Conservation (phyloP, 2,797 vertebrate species). For the Nannoperca australis region DNA sequence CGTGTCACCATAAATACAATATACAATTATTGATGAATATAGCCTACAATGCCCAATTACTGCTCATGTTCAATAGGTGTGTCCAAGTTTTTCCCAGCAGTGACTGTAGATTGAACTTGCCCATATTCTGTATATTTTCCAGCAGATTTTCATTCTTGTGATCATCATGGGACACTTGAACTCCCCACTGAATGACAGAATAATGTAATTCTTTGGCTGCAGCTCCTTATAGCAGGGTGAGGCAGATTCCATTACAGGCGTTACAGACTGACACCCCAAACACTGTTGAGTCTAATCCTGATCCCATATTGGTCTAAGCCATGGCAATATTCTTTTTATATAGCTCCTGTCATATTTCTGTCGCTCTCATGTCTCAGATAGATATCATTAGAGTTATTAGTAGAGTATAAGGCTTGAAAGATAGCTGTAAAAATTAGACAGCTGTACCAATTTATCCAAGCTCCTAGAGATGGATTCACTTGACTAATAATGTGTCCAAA, state of each 20-base stretch:
- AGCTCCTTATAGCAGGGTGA: slow-evolving; percentile 37
- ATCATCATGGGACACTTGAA: slow-evolving; percentile 35
- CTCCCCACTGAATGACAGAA: slow-evolving; percentile 44
- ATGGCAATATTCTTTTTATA: slow-evolving; percentile 64
- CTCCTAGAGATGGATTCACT: slow-evolving; percentile 33
- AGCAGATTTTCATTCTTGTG: slow-evolving; percentile 34
- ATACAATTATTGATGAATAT: too few species aligned
- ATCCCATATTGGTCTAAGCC: slow-evolving; percentile 66
- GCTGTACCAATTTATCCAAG: slow-evolving; percentile 25
- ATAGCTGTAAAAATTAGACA: slow-evolving; percentile 32
- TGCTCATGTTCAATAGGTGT: neutral
- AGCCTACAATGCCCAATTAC: neutral
- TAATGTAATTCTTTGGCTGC: slow-evolving; percentile 61
- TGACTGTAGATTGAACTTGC: slow-evolving; percentile 10
- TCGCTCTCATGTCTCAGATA: slow-evolving; percentile 39
- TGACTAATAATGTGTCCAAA: slow-evolving; percentile 41
- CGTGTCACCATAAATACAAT: neutral
- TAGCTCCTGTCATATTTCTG: slow-evolving; percentile 50
- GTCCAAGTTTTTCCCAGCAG: neutral
- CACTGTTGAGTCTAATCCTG: slow-evolving; percentile 57
- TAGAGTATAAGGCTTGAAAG: slow-evolving; percentile 29
- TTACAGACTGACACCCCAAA: slow-evolving; percentile 59
- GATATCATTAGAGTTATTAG: slow-evolving; percentile 56
- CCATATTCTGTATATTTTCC: slow-evolving; percentile 5
- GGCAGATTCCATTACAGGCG: slow-evolving; percentile 58